Conservation (phyloP, 2,797 vertebrate species). For the Anableps anableps region DNA sequence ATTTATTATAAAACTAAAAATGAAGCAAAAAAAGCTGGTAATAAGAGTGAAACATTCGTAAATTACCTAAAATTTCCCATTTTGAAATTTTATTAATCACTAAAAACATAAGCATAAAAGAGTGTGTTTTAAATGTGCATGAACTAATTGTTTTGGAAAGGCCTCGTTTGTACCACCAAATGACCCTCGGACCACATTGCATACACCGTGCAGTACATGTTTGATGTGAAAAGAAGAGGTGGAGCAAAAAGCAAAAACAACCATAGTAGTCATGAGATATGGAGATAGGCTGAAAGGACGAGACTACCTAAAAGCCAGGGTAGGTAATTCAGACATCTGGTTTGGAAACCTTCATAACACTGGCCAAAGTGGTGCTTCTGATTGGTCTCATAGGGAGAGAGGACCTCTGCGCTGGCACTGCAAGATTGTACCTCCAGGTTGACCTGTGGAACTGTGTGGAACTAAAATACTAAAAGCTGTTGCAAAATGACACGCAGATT, state of each 20-base stretch:
- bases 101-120: neutral
- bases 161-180: neutral
- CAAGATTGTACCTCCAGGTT: neutral
- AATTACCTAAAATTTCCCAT: neutral
- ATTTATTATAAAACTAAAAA: neutral
- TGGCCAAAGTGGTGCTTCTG: neutral
- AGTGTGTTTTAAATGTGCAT: neutral
- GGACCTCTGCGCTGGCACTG: neutral
- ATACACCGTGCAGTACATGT: neutral
- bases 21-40: neutral
- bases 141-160: neutral
- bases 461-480: neutral
- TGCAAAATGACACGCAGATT: neutral
- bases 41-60: neutral
- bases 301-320: neutral
- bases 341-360: neutral
- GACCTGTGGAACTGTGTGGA: neutral
- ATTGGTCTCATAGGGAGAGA: neutral
- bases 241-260: neutral
- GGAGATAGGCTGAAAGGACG: neutral
- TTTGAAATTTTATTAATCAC: neutral
- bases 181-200: too few species aligned
- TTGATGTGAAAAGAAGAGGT: neutral
- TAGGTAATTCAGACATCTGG: neutral
- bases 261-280: neutral